phyloP scores from a whole-genome alignment of 2,888 invertebrate genomes.

The Rambutsinella grinnellia region DNA sequence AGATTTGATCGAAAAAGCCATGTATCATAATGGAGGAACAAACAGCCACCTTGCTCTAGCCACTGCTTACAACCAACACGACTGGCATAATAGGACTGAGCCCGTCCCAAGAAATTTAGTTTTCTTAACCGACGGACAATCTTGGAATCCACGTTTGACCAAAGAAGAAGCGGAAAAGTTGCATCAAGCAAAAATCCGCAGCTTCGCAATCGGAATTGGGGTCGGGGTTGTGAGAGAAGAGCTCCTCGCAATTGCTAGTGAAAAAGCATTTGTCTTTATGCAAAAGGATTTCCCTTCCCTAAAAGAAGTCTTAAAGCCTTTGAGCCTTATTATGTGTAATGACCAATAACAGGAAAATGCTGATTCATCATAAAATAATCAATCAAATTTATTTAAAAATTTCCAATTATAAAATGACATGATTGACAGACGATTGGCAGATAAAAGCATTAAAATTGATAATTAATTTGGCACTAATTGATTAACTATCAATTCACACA shows the following conservation, averaged over 20 bases:
- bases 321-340: slow-evolving; percentile 3
- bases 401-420: too few relatives aligned
- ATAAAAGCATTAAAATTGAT: too few relatives aligned
- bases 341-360: too few relatives aligned
- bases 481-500: too few relatives aligned
- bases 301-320: background rate
- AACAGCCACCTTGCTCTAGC: slow-evolving; percentile 3
- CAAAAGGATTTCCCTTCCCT: slow-evolving; percentile 3
- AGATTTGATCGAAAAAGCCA: background rate
- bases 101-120: slow-evolving; percentile 21
- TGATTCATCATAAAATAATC: too few relatives aligned
- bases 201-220: slow-evolving; percentile 28
- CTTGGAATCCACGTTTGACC: background rate
- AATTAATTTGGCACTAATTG: too few relatives aligned
- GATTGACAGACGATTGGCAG: too few relatives aligned
- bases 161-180: background rate
- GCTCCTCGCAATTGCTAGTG: slow-evolving; percentile 10
- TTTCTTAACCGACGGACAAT: slow-evolving; percentile 26
- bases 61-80: background rate
- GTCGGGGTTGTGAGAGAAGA: background rate
- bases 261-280: slow-evolving; percentile 6
- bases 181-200: background rate
- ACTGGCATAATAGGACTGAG: background rate
- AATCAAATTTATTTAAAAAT: too few relatives aligned
- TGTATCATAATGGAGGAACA: background rate